Evolutionary conservation across 2,888 invertebrate genomes (phyloP), one percentile per base, ranked within the genome.

Genomic region (Thera obeliscata): DNA sequence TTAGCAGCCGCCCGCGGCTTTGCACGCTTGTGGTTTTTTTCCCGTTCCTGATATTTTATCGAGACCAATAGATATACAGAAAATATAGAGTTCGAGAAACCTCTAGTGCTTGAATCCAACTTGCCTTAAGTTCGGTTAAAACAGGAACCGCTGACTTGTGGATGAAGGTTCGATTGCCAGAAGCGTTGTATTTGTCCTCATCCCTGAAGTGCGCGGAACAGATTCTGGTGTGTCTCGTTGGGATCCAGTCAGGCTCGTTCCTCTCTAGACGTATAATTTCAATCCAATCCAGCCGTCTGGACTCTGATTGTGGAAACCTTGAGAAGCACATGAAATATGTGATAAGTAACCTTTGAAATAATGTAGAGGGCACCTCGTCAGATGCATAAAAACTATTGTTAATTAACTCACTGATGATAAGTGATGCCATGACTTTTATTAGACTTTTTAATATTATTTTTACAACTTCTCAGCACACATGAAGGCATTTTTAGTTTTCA

Each of bases 391-490:
- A 6, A 43, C 52, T 33, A 2, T 33, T 52, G 8, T 33, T 11
- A 11, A 41, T 59, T 52, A 41, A 66, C 73, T 73, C 67, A 74
- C 74, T 74, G 74, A 49, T 74, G 74, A 9, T 74, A 74, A 5
- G 74, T 74, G 41, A 73, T 71, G 2, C 74, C 74, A 58, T 75
- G 63, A 35, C 56, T 38, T 67, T 74, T 74, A 50, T 69, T 74
- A 0, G 57, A 64, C 54, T 74, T 74, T 56, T 72, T 72, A n/a
- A 73, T 75, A 54, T 72, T 72, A 33, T 75, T 75, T 65, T 70
- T 75, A 62, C 75, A 75, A 67, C 58, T 67, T 67, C 65, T 75
- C n/a, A 75, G 61, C 55, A 75, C 64, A 65, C 75, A 75, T 22
- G 75, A 73, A 41, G 75, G 74, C 75, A 75, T 74, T 65, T 70